Conservation (phyloP, 1,140 invertebrate genomes). For the Drosophila bifasciata region DNA sequence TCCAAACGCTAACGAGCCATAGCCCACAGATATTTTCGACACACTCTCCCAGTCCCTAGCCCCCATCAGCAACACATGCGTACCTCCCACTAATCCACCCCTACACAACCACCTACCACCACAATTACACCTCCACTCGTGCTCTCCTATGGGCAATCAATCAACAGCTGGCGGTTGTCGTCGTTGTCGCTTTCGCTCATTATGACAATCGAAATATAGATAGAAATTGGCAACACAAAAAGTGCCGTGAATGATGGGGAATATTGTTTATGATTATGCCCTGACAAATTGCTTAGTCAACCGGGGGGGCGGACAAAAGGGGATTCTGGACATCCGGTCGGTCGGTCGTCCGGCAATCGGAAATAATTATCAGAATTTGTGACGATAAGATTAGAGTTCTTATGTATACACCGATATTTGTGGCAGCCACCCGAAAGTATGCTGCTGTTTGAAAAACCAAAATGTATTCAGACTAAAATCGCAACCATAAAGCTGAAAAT, state of each 20-base stretch:
- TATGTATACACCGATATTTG: slow-evolving; percentile 16
- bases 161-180: slow-evolving; percentile 53
- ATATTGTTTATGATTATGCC: slow-evolving; percentile 51
- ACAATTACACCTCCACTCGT: neutral
- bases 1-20: slow-evolving; percentile 61
- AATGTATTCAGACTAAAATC: neutral
- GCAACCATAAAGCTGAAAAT: too few relatives aligned
- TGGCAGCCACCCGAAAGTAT: slow-evolving; percentile 56
- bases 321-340: slow-evolving; percentile 52
- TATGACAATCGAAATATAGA: slow-evolving; percentile 49
- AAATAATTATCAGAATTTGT: slow-evolving; percentile 66
- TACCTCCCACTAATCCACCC: too few relatives aligned
- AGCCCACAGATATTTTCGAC: too few relatives aligned
- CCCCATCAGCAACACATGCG: too few relatives aligned
- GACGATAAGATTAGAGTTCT: slow-evolving; percentile 69
- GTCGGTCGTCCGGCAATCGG: slow-evolving; percentile 42
- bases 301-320: slow-evolving; percentile 1
- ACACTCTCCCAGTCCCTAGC: too few relatives aligned
- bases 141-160: slow-evolving; percentile 64
- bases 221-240: slow-evolving; percentile 10
- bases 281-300: slow-evolving; percentile 52
- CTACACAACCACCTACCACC: too few relatives aligned
- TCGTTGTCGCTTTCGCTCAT: slow-evolving; percentile 36
- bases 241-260: slow-evolving; percentile 17
- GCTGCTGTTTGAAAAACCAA: neutral